Evolutionary conservation across 2,888 invertebrate species (phyloP), one percentile per base, ranked within the genome.

Genomic region (Pemphredon lugubris): DNA sequence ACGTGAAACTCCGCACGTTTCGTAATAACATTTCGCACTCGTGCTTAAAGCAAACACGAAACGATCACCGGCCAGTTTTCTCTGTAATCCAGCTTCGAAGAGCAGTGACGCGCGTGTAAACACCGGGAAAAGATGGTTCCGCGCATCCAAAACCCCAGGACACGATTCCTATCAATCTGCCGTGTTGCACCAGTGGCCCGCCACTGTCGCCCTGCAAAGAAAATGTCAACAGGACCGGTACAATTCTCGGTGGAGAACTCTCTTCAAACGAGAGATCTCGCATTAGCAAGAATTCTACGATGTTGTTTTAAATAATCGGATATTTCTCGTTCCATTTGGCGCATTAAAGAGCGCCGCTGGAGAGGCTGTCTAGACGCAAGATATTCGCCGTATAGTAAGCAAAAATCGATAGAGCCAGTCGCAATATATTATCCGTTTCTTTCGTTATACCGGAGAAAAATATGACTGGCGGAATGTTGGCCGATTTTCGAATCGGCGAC

Each of bases 81-180:
- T 79, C 73, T 32, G 61, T 76, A 65, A 85, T 83, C 84, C 83
- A 84, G 42, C 65, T 51, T 18, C 83, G 82, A 20, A 87, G 69
- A 1, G 77, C 73, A 18, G 85, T 60, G 0, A 93, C 90, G 66
- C 91, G 90, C 0, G 92, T 91, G 58, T 92, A 92, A 0, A 92
- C 91, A 18, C 92, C 92, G 0, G 92, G 92, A 65, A 91, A 91
- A 7, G 79, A 68, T 0, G 83, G 77, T 6, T 90, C 86, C 0
- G 91, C 92, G 69, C 92, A 92, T 0, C 90, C 91, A 83, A 91
- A 91, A 1, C 92, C 92, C 90, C 91, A 92, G 3, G 92, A 92
- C 0, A 92, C 92, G 18, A 92, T 88, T n/a, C 92, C 92, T 7
- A 92, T 80, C n/a, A 92, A 79, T 37, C 84, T 79, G 18, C 86